A percentile compares a stretch with the other conserved stretches of the same genome.
phyloP scores from a whole-genome alignment of 2,113 vertebrate species.

The Lontra canadensis region DNA sequence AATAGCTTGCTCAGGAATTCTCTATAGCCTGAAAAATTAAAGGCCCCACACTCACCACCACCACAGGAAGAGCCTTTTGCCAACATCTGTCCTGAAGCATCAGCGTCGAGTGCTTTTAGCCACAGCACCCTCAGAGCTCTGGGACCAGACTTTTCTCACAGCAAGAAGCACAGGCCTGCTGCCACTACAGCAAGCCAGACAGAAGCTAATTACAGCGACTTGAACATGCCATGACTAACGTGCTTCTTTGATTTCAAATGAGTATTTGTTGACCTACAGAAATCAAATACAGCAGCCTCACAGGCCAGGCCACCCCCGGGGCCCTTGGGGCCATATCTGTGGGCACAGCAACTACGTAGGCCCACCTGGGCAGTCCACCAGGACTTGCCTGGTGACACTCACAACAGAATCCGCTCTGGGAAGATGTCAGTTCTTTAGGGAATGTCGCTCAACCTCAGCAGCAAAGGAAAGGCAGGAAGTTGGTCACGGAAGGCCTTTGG shows the following conservation, averaged over 20 bases:
- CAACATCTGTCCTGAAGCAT: slow-evolving; percentile 62
- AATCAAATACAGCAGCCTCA: neutral
- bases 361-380: fast-evolving
- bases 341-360: neutral
- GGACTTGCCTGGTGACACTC: neutral
- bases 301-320: neutral
- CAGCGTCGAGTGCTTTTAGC: neutral
- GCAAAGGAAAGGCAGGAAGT: slow-evolving; percentile 16
- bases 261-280: slow-evolving; percentile 57
- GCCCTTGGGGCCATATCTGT: neutral
- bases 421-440: slow-evolving; percentile 25
- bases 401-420: slow-evolving; percentile 17
- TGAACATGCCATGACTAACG: slow-evolving; percentile 62
- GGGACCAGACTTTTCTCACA: neutral
- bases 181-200: neutral
- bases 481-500: neutral
- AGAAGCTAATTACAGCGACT: slow-evolving; percentile 57
- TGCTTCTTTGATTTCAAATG: slow-evolving; percentile 63
- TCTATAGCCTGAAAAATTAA: neutral
- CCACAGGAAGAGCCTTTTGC: slow-evolving; percentile 21
- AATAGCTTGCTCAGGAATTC: neutral
- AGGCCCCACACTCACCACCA: neutral
- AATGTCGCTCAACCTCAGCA: slow-evolving; percentile 5
- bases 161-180: neutral
- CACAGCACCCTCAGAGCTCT: neutral